Evolutionary conservation across 2,888 invertebrate species (phyloP), one percentile per base, ranked within the genome.

Genomic region (Argynnis bischoffii): DNA sequence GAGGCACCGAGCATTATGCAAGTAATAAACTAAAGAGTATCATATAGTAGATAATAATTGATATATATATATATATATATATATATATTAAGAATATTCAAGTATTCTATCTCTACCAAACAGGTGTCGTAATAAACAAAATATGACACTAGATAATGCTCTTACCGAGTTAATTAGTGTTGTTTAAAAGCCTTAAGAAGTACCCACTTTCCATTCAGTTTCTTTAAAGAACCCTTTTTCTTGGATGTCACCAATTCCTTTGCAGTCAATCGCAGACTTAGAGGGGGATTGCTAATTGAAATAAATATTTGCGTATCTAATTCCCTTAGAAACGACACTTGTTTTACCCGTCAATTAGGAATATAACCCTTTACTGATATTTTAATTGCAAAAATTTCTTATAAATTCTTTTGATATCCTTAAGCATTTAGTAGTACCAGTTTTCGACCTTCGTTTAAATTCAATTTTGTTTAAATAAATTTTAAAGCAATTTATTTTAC

Each of bases 291-390:
- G 76, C 80, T 89, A 89, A 90, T 89, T 90, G 88, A 88, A 87
- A 88, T 90, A 90, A 90, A 90, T 90, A 90, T 90, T 90, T 87
- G 86, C 80, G 79, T 77, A 75, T 83, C 81, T 78, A 85, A 88
- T 88, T 88, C 84, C 85, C 83, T 84, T 83, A 76, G 74, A 75
- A 72, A 77, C 77, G 79, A 78, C 79, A 81, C 82, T 81, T 79
- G 76, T 78, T 76, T 71, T 75, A 70, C 70, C 72, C 67, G 64
- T 73, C 77, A 81, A 80, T 80, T 79, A 79, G 75, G 63, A 69
- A 69, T 63, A 18, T 64, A 64, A 65, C 69, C 64, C 72, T 68
- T 69, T 70, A 53, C 63, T 53, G 50, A 63, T 55, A 51, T 64
- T 59, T 60, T 55, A 67, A 55, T 48, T 66, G n/a, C 35, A 51